Evolutionary conservation across 2,797 vertebrate genomes (phyloP), one percentile per base, ranked within the genome.

Genomic region (Falco rusticolus): DNA sequence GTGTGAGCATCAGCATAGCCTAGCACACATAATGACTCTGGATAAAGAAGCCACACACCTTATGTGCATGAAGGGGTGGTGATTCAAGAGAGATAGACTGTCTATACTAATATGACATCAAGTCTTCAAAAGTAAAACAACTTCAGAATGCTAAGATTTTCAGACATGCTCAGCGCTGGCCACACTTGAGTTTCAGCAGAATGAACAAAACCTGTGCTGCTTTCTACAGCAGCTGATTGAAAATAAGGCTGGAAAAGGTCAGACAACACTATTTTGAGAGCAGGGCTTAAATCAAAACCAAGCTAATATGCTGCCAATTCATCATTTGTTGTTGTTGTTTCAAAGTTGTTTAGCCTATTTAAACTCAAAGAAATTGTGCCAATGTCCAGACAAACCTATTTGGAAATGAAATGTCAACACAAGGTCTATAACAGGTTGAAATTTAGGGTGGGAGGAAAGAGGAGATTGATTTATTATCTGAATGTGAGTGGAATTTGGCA

Each of bases 31-130:
- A 76, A 43, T 28, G n/a, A 45, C 48, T 51, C n/a, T 18, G 87
- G 93, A 85, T 94, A 89, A 95, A 91, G 37, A 93, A 96, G 88
- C 79, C 90, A 64, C 84, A 83, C 20, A 53, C n/a, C 24, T 82
- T 43, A n/a, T 43, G 47, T 28, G 25, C 68, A 13, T 28, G 80
- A 87, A 78, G 60, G 37, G 43, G 2, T 12, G 19, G 25, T 57
- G 76, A 33, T 77, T 83, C 31, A 53, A 64, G 24, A 74, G 64
- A 87, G 50, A 39, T 13, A 91, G 31, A 48, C 19, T 56, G 37
- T 43, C 68, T 39, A 3, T 71, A 64, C 50, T 85, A 74, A 70
- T 65, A 47, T 72, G 64, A 66, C 71, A 70, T 70, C 56, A 80
- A 45, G 16, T 63, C n/a, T 84, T 63, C 81, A 48, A 51, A 83